These are phyloP conservation scores for Ceratoteleas bidentatus DNA, from an alignment of 1,140 invertebrate species.

Conservation along the genomic window DNA sequence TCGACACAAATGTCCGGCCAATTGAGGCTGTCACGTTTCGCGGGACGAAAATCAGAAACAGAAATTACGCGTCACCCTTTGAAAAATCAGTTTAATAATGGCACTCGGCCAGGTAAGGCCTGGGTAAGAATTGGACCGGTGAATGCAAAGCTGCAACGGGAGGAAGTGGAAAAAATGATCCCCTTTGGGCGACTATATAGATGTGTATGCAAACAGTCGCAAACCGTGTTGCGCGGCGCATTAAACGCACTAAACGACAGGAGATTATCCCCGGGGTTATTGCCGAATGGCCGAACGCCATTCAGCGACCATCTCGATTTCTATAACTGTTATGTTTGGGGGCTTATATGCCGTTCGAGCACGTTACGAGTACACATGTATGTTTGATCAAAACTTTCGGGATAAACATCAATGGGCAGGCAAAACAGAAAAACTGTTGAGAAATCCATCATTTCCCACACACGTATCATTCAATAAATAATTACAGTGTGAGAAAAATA, in stretches of 20 bases:
- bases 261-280: conserved; percentile 58
- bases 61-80: conserved; percentile 24
- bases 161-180: conserved; percentile 50
- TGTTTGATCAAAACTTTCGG: not conserved
- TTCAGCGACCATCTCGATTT: conserved; percentile 61
- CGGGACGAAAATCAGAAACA: conserved; percentile 45
- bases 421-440: too few species aligned
- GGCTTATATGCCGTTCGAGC: conserved; percentile 36
- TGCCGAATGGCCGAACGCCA: conserved; percentile 47
- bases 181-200: conserved; percentile 43
- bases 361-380: conserved; percentile 27
- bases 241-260: conserved; percentile 62
- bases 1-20: conserved; percentile 26
- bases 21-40: conserved; percentile 48
- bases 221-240: conserved; percentile 60
- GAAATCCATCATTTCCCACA: too few species aligned
- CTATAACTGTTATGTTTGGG: conserved; percentile 61
- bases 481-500: too few species aligned
- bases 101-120: conserved; percentile 36
- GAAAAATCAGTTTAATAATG: conserved; percentile 25
- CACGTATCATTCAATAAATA: too few species aligned
- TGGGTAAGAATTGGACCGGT: conserved; percentile 10
- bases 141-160: conserved; percentile 9
- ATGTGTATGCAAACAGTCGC: conserved; percentile 64
- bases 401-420: too few species aligned